A percentile compares a stretch with the other conserved stretches of the same genome.
These are phyloP conservation scores for Carterocephalus palaemon DNA, from an alignment of 2,888 invertebrate species.

Conservation along the genomic window DNA sequence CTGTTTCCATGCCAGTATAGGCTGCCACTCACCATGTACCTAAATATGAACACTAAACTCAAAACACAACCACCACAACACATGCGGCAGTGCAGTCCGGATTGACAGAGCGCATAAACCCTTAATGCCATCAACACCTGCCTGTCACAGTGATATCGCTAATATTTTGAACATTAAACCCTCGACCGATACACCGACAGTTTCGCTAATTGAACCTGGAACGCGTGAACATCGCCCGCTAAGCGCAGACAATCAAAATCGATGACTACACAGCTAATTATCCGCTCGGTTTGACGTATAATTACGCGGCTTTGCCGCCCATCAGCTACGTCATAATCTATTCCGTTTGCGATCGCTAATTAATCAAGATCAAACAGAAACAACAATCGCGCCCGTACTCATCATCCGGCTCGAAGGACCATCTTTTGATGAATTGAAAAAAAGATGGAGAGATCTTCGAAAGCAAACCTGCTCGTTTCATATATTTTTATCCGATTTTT, in stretches of 20 bases:
- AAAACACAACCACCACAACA: background rate
- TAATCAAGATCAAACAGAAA: constrained; percentile 70
- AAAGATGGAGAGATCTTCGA: constrained; percentile 33
- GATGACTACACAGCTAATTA: constrained; percentile 37
- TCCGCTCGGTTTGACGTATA: constrained; percentile 42
- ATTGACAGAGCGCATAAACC: constrained; percentile 7
- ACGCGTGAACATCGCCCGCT: background rate
- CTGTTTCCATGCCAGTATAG: no score
- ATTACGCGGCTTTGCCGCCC: constrained; percentile 46
- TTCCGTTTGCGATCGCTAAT: constrained; percentile 70
- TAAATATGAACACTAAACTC: no score
- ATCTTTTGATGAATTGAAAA: constrained; percentile 34
- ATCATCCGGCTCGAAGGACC: constrained; percentile 37
- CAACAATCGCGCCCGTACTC: constrained; percentile 51
- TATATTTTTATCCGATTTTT: constrained; percentile 17
- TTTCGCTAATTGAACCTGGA: constrained; percentile 8
- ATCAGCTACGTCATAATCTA: constrained; percentile 57
- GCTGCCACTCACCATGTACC: no score
- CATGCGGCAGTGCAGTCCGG: background rate
- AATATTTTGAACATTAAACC: constrained; percentile 14
- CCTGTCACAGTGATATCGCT: constrained; percentile 6
- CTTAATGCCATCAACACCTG: constrained; percentile 5
- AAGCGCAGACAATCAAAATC: constrained; percentile 30
- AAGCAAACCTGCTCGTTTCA: constrained; percentile 24
- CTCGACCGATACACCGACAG: constrained; percentile 5